These are phyloP conservation scores for Coenonympha arcania DNA, from an alignment of 2,888 invertebrate species.

Conservation along the genomic window DNA sequence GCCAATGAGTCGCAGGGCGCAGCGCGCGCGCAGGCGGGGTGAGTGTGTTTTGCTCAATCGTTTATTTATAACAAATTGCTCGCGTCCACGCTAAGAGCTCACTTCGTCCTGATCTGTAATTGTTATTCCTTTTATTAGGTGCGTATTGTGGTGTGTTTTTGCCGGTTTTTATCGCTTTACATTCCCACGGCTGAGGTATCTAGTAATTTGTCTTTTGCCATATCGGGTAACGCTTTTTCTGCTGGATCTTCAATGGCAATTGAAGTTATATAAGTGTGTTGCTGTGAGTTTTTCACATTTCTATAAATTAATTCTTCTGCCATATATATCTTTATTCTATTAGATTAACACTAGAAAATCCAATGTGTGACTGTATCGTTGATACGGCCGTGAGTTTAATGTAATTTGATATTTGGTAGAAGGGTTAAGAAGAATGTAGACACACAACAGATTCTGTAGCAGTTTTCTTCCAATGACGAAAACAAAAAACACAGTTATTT, in stretches of 20 bases:
- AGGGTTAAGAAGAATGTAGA: too few species aligned
- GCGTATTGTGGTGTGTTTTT: conserved; percentile 17
- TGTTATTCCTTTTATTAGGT: conserved; percentile 24
- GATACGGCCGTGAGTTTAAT: too few species aligned
- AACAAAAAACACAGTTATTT: too few species aligned
- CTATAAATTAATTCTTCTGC: too few species aligned
- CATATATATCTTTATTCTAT: too few species aligned
- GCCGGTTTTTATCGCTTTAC: conserved; percentile 25
- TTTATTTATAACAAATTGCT: conserved; percentile 44
- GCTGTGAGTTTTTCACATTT: not conserved
- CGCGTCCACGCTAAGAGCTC: conserved; percentile 32
- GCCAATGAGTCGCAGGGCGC: conserved; percentile 29
- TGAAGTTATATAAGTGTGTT: not conserved
- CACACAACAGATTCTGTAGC: too few species aligned
- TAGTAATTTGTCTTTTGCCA: conserved; percentile 13
- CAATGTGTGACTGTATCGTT: too few species aligned
- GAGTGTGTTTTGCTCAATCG: conserved; percentile 37
- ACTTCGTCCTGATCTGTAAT: conserved; percentile 31
- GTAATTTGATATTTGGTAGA: too few species aligned
- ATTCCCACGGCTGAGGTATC: conserved; percentile 26
- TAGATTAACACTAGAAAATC: too few species aligned
- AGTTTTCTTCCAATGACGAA: too few species aligned
- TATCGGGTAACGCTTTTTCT: conserved; percentile 4
- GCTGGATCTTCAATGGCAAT: not conserved
- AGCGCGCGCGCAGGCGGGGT: not conserved